phyloP scores from a whole-genome alignment of 2,113 vertebrate genomes.

The Dromas ardeola region DNA sequence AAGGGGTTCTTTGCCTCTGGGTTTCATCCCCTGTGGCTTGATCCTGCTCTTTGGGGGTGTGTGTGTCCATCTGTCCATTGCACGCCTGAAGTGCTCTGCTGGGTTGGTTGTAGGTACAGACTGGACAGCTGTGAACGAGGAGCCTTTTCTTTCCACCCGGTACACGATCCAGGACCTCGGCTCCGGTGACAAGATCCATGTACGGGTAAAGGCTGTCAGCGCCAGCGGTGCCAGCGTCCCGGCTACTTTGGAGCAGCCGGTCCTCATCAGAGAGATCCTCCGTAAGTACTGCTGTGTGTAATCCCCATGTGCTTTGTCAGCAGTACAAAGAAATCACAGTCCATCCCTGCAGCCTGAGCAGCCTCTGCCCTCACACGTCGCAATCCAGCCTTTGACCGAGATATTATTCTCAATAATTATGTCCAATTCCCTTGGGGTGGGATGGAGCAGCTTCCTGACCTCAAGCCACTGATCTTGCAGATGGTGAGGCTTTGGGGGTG shows the following conservation, averaged over 20 bases:
- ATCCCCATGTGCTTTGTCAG: neutral
- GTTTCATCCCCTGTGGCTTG: neutral
- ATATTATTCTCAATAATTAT: neutral
- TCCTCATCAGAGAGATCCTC: slow-evolving; percentile 79
- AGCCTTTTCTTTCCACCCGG: slow-evolving; percentile 77
- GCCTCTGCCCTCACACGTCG: accelerated
- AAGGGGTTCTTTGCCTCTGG: neutral
- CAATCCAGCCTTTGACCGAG: neutral
- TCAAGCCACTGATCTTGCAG: neutral
- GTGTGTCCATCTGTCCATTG: neutral
- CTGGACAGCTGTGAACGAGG: slow-evolving; percentile 82
- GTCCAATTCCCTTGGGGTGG: neutral
- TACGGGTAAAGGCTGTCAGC: slow-evolving; percentile 83
- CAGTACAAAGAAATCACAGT: neutral
- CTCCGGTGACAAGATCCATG: slow-evolving; percentile 79
- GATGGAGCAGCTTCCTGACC: neutral
- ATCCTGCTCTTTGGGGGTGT: neutral
- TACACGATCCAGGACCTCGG: slow-evolving; percentile 78
- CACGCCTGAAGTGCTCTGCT: neutral
- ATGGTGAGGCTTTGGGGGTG: neutral
- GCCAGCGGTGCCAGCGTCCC: slow-evolving; percentile 75
- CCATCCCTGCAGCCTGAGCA: neutral
- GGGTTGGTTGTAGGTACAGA: slow-evolving; percentile 74
- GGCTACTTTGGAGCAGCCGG: slow-evolving; percentile 69
- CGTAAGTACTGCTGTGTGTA: slow-evolving; percentile 62